Percentiles rank a stretch among this genome's conserved stretches.
Conservation (phyloP, 2,888 invertebrate genomes). For the Cartodere bifasciata region DNA sequence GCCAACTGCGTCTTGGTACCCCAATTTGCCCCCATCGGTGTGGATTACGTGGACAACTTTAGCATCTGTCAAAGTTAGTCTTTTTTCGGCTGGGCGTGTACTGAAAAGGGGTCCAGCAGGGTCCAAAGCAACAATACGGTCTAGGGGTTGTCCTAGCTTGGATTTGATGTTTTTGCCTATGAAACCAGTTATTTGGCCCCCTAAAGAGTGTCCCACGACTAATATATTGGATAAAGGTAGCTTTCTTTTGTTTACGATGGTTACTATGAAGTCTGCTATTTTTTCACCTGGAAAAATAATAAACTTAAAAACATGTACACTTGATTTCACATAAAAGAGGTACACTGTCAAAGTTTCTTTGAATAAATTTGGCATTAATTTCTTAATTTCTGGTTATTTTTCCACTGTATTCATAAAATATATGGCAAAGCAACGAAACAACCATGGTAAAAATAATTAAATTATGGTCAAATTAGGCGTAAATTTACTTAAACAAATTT, state of each 20-base stretch:
- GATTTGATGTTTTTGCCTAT: conserved; percentile 21
- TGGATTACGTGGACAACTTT: conserved; percentile 26
- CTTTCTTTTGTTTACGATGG: conserved; percentile 18
- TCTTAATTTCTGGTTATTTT: too few relatives aligned
- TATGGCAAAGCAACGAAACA: too few relatives aligned
- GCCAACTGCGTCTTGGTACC: conserved; percentile 19
- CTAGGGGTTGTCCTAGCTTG: conserved; percentile 17
- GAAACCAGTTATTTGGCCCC: conserved; percentile 23
- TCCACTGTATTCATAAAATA: too few relatives aligned
- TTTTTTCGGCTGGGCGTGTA: conserved; percentile 7
- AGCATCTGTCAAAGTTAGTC: conserved; percentile 18
- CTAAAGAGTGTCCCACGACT: conserved; percentile 25
- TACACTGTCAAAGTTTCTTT: too few relatives aligned
- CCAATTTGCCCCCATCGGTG: conserved; percentile 24
- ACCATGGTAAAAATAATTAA: too few relatives aligned
- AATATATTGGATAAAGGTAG: conserved; percentile 19
- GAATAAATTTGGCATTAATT: too few relatives aligned
- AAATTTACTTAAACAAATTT: too few relatives aligned
- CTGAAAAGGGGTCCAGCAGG: conserved; percentile 21
- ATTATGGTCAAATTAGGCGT: too few relatives aligned
- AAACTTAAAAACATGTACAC: not conserved
- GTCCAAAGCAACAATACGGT: conserved; percentile 23
- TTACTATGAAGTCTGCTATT: conserved; percentile 19
- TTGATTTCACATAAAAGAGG: conserved; percentile 1
- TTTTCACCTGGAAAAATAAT: conserved; percentile 18